Percentiles rank a stretch among this genome's conserved stretches.
Conservation (phyloP, 2,888 invertebrate species). For the Pachycephus smyrnensis region DNA sequence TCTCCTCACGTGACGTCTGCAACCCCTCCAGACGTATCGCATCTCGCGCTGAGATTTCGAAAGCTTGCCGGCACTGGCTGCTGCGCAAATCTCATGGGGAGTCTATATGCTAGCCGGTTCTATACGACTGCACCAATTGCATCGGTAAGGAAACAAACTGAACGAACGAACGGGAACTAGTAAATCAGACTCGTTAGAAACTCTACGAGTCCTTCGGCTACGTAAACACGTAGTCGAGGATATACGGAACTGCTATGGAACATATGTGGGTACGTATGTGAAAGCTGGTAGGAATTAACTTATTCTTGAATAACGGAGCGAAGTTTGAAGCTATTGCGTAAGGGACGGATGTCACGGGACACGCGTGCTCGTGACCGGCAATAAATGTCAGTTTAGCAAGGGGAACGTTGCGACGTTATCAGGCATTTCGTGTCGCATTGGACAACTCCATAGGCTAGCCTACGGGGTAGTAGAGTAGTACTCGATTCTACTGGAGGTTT, state of each 20-base stretch:
- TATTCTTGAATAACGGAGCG: neutral
- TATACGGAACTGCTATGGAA: neutral
- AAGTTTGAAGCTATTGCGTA: neutral
- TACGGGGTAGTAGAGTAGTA: neutral
- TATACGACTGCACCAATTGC: neutral
- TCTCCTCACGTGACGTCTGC: conserved; percentile 29
- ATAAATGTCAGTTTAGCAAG: conserved; percentile 4
- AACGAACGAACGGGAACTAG: neutral
- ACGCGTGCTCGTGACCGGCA: conserved; percentile 1
- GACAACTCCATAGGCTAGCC: conserved; percentile 6
- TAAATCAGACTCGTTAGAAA: neutral
- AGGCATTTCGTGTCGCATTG: neutral
- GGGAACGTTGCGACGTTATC: conserved; percentile 5
- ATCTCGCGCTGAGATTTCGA: conserved; percentile 54
- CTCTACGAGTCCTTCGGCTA: neutral
- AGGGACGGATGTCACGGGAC: neutral
- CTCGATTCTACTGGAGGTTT: neutral
- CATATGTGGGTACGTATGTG: neutral
- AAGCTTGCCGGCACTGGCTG: neutral
- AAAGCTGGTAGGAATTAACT: neutral
- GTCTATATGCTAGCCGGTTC: neutral
- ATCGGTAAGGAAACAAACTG: neutral
- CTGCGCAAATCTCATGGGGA: conserved; percentile 1
- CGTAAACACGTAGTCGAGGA: neutral
- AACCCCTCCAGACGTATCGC: conserved; percentile 46